Percentiles rank a stretch among this genome's conserved stretches.
These are phyloP conservation scores for Pangasius sanitwongsei DNA, from an alignment of 2,797 vertebrate genomes.

Conservation along the genomic window DNA sequence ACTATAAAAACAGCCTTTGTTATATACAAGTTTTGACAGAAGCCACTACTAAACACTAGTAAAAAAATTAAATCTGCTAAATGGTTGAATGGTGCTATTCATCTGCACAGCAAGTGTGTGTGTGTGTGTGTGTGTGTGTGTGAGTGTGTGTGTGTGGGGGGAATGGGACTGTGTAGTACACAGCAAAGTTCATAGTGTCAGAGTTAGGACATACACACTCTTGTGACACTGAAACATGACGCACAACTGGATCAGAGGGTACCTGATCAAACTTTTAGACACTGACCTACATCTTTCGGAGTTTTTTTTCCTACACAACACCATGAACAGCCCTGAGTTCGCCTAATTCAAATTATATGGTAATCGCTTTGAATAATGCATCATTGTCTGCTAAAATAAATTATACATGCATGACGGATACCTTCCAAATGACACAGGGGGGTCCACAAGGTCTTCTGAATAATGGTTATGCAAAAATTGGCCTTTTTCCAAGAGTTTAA, in stretches of 20 bases:
- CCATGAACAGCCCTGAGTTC: conserved; percentile 36
- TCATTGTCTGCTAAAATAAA: conserved; percentile 52
- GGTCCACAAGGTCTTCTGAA: conserved; percentile 40
- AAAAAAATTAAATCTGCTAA: not conserved
- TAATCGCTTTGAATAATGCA: conserved; percentile 56
- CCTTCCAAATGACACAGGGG: conserved; percentile 44
- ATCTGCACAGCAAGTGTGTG: not conserved
- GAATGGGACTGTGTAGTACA: conserved; percentile 25
- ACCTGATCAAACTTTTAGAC: conserved; percentile 43
- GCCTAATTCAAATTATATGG: conserved; percentile 56
- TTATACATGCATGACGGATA: conserved; percentile 55
- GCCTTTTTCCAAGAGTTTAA: conserved; percentile 45
- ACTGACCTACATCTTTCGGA: conserved; percentile 45
- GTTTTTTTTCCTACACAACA: conserved; percentile 20
- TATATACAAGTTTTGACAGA: not conserved
- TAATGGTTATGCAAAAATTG: conserved; percentile 51
- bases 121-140: not conserved
- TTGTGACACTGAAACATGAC: conserved; percentile 31
- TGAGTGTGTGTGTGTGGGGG: not conserved
- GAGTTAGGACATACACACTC: conserved; percentile 21
- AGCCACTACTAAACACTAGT: not conserved
- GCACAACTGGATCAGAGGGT: conserved; percentile 31
- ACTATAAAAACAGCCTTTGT: not conserved
- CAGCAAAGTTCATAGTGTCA: conserved; percentile 20
- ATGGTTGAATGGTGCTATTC: conserved; percentile 25